A percentile compares a stretch with the other conserved stretches of the same genome.
Evolutionary conservation across 2,113 vertebrate genomes (phyloP).

Genomic region (Theristicus caerulescens): DNA sequence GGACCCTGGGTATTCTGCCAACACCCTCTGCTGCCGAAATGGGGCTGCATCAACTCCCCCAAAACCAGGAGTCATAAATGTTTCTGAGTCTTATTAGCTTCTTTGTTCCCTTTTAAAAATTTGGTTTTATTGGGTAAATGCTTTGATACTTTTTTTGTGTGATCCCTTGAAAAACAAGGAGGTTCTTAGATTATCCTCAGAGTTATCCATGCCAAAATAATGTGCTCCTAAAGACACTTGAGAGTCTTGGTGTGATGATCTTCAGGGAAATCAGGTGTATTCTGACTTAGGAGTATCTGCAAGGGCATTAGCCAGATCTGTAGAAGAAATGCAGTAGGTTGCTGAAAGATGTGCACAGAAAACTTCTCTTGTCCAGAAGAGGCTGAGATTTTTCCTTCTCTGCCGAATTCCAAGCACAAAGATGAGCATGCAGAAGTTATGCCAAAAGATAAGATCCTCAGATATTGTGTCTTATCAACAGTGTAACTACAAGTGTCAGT

Average conservation of each 20-base stretch:
- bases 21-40: constrained; percentile 50
- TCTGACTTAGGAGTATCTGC: background rate
- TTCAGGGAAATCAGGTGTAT: background rate
- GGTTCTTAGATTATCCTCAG: background rate
- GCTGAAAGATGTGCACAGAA: background rate
- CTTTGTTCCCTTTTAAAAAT: background rate
- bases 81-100: background rate
- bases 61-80: background rate
- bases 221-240: background rate
- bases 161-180: background rate
- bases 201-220: background rate
- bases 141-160: background rate
- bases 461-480: background rate
- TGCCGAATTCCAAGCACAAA: background rate
- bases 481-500: background rate
- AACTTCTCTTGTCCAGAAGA: background rate
- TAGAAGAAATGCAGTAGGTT: background rate
- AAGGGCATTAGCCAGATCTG: background rate
- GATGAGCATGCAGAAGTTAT: background rate
- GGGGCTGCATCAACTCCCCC: background rate
- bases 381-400: background rate
- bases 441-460: background rate
- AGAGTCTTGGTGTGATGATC: background rate
- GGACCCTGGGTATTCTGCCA: background rate
- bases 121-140: background rate